phyloP scores from a whole-genome alignment of 2,113 vertebrate species.

The Micronisus gabar region DNA sequence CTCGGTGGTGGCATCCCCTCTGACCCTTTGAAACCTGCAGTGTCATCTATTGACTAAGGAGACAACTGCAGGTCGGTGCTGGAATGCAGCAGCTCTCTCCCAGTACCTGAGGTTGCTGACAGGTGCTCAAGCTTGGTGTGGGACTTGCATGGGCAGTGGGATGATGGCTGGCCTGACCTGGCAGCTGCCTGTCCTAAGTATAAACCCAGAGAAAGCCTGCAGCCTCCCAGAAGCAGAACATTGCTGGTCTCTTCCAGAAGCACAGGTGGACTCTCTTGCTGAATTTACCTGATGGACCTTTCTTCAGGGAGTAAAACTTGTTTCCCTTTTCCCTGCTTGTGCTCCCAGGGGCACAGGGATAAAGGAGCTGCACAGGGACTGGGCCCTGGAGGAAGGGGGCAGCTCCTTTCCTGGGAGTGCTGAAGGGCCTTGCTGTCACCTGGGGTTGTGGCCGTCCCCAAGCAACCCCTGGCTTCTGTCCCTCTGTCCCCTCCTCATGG shows the following conservation, averaged over 20 bases:
- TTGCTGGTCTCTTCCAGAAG: neutral
- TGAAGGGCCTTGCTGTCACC: accelerated
- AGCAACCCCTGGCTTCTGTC: too few relatives aligned
- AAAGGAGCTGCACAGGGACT: neutral
- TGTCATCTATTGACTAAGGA: neutral
- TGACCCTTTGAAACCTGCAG: neutral
- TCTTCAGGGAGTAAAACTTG: neutral
- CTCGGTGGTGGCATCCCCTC: neutral
- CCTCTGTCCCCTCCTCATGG: neutral
- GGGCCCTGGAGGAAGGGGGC: neutral
- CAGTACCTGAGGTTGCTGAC: accelerated
- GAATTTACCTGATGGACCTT: neutral
- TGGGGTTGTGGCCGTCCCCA: neutral
- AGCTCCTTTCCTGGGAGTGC: neutral
- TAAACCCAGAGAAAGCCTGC: neutral
- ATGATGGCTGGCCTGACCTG: too few relatives aligned
- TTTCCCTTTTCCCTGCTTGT: neutral
- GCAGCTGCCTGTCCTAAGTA: neutral
- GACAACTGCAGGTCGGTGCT: neutral
- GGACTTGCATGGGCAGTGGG: accelerated
- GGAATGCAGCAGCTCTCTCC: neutral
- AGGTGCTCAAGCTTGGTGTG: neutral
- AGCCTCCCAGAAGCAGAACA: neutral
- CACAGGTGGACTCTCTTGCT: neutral
- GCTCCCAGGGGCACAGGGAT: neutral